A percentile compares a stretch with the other conserved stretches of the same genome.
phyloP scores from a whole-genome alignment of 2,113 vertebrate species.

The Passer montanus region DNA sequence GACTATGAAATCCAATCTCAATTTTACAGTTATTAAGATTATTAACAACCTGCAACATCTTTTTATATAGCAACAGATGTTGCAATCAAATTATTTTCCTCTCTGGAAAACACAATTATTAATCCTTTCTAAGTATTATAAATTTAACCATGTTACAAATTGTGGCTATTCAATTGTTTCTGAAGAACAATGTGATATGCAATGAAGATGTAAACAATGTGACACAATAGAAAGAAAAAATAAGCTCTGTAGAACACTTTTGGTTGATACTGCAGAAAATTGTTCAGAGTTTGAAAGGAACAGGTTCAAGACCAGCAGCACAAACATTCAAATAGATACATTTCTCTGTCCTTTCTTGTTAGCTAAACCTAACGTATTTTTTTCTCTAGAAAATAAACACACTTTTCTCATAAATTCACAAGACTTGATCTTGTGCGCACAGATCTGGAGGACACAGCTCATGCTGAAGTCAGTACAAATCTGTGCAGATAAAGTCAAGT shows the following conservation, averaged over 20 bases:
- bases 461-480: not conserved
- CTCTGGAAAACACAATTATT: not conserved
- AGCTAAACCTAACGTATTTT: not conserved
- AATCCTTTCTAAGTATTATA: not conserved
- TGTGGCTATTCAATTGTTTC: not conserved
- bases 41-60: not conserved
- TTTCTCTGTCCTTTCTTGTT: not conserved
- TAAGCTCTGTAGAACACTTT: not conserved
- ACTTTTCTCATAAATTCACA: not conserved
- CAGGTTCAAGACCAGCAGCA: not conserved
- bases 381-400: accelerated
- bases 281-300: not conserved
- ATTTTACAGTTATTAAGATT: not conserved
- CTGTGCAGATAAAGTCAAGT: not conserved
- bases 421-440: not conserved
- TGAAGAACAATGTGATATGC: not conserved
- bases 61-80: not conserved
- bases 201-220: not conserved
- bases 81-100: not conserved
- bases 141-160: not conserved
- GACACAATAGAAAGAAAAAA: not conserved
- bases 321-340: not conserved
- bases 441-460: not conserved
- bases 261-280: not conserved
- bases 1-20: not conserved